phyloP scores from a whole-genome alignment of 2,113 vertebrate species.

The Antechinus stuartii region DNA sequence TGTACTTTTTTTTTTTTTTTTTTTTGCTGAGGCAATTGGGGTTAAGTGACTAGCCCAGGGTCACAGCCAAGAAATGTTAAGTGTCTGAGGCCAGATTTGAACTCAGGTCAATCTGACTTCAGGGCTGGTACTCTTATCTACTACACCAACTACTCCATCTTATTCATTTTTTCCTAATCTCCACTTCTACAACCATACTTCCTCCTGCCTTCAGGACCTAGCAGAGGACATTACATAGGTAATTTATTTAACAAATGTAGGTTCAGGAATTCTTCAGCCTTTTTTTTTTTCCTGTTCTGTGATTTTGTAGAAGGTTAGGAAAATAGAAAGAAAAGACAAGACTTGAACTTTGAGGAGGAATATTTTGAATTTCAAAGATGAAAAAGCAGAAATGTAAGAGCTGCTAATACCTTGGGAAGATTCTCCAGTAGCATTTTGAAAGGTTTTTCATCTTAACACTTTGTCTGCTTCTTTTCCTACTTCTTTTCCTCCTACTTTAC shows the following conservation, averaged over 20 bases:
- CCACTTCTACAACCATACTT: not conserved
- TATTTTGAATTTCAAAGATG: not conserved
- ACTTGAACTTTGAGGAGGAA: not conserved
- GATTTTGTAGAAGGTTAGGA: not conserved
- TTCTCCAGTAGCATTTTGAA: not conserved
- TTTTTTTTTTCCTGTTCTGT: not conserved
- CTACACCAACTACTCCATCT: too few species aligned
- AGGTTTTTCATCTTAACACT: not conserved
- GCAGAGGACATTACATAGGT: not conserved
- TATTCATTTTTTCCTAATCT: not conserved
- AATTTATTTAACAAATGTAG: not conserved
- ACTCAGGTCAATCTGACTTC: too few species aligned
- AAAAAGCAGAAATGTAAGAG: not conserved
- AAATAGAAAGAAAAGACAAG: not conserved
- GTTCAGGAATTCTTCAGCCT: not conserved
- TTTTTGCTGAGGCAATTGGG: too few species aligned
- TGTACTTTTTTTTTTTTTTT: not conserved
- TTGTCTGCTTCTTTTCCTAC: not conserved
- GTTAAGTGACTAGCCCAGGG: too few species aligned
- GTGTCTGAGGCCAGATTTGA: too few species aligned
- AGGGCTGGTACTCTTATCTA: too few species aligned
- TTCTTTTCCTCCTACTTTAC: not conserved
- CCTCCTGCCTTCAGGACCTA: not conserved
- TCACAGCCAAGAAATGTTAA: too few species aligned
- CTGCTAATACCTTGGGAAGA: not conserved